Base-by-base conservation (phyloP, 37 sponge, comb jelly and placozoan genomes). In the Mnemiopsis leidyi region DNA sequence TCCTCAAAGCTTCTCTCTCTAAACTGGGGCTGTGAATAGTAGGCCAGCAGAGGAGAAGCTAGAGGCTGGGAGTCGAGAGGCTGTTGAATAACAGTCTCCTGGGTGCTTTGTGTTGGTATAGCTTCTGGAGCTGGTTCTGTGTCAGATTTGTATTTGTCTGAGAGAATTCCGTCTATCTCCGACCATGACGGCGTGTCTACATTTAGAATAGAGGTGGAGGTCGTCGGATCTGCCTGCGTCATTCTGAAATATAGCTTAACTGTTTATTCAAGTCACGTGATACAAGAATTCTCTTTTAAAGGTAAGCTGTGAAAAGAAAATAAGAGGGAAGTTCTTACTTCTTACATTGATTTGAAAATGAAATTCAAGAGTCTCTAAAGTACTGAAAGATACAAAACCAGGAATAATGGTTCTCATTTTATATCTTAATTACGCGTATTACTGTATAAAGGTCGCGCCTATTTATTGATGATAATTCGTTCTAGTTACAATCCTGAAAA, bases 241-340 rank as follows among this genome's bases (percentile, higher is more conserved):
- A 85, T 85, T 39, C 90, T 39, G 90, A 85, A 77, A 48, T 48
- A n/a, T n/a, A n/a, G n/a, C n/a, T n/a, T n/a, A n/a, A n/a, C n/a
- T n/a, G n/a, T n/a, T n/a, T n/a, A n/a, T n/a, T n/a, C n/a, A n/a
- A n/a, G n/a, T n/a, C n/a, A n/a, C n/a, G n/a, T n/a, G n/a, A n/a
- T n/a, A n/a, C n/a, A n/a, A n/a, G n/a, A n/a, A n/a, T n/a, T n/a
- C n/a, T n/a, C n/a, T n/a, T n/a, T n/a, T n/a, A n/a, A n/a, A n/a
- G n/a, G n/a, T n/a, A n/a, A n/a, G n/a, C n/a, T n/a, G n/a, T n/a
- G n/a, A n/a, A n/a, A n/a, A n/a, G n/a, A n/a, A n/a, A n/a, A n/a
- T n/a, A n/a, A n/a, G n/a, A n/a, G n/a, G n/a, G n/a, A n/a, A n/a
- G n/a, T n/a, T n/a, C n/a, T n/a, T n/a, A n/a, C n/a, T n/a, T n/a